A percentile compares a stretch with the other conserved stretches of the same genome.
Conservation (phyloP, 2,113 vertebrate genomes). For the Atractosteus spatula region DNA sequence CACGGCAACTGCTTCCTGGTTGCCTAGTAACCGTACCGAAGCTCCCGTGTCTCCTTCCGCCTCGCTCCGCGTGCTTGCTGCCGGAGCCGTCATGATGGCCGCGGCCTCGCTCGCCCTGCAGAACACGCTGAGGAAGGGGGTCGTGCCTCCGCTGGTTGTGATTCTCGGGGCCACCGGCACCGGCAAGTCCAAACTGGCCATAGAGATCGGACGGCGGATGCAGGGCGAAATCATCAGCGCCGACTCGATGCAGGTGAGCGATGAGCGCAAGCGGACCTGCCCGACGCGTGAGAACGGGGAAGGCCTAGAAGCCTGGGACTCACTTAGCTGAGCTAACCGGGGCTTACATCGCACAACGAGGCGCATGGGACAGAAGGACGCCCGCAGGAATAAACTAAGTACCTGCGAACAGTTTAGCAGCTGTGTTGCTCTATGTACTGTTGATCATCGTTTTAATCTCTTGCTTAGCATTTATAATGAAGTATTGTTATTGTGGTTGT, state of each 20-base stretch:
- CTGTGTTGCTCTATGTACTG: too few relatives aligned
- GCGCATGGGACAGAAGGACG: background rate
- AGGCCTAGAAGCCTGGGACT: conserved; percentile 4
- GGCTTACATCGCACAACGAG: background rate
- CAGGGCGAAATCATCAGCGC: conserved; percentile 88
- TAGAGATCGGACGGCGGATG: conserved; percentile 78
- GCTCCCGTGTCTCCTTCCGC: conserved; percentile 1
- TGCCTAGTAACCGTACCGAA: conserved; percentile 45
- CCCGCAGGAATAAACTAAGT: too few relatives aligned
- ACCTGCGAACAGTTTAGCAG: too few relatives aligned
- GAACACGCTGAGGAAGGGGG: conserved; percentile 35
- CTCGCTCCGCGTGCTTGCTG: conserved; percentile 44
- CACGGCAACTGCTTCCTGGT: conserved; percentile 44
- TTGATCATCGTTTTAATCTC: too few relatives aligned
- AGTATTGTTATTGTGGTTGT: too few relatives aligned
- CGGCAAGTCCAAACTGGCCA: conserved; percentile 85
- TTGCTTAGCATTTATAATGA: too few relatives aligned
- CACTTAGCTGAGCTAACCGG: background rate
- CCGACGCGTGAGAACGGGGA: background rate
- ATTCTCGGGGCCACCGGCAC: conserved; percentile 88
- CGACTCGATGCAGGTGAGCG: conserved; percentile 91
- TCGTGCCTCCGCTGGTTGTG: conserved; percentile 73
- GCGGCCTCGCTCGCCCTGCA: conserved; percentile 53
- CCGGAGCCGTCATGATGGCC: conserved; percentile 56
- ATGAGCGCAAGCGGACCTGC: background rate